Evolutionary conservation across 1,140 invertebrate genomes (phyloP).

Genomic region (Thalassaphorura encarpata): DNA sequence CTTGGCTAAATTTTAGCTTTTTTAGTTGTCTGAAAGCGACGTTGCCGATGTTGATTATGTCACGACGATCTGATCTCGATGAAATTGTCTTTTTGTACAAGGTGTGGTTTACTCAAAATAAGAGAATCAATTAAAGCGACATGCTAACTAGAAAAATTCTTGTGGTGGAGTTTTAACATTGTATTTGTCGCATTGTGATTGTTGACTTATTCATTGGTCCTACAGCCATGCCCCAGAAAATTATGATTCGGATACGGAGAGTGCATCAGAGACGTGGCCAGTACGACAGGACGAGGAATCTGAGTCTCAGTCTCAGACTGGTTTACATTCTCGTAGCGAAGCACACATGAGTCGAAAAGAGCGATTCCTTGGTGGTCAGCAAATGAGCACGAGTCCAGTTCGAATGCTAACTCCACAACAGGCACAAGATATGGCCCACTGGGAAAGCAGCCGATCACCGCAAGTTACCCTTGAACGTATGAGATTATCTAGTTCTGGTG

Average conservation of each 20-base stretch:
- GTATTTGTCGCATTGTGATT: neutral
- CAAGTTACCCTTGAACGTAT: neutral
- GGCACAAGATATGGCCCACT: neutral
- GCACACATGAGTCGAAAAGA: neutral
- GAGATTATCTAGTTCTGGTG: neutral
- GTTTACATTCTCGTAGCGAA: too few species aligned
- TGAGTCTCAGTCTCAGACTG: neutral
- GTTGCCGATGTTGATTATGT: too few species aligned
- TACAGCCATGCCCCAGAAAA: conserved; percentile 2
- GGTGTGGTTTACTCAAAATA: too few species aligned
- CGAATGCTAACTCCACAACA: conserved; percentile 2
- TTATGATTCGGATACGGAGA: conserved; percentile 13
- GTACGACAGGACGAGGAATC: neutral
- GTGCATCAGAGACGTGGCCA: conserved; percentile 7
- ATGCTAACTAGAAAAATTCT: too few species aligned
- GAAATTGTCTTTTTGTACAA: too few species aligned
- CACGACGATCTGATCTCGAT: too few species aligned
- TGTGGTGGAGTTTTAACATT: neutral
- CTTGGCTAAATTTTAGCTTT: too few species aligned
- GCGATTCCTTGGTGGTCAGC: neutral
- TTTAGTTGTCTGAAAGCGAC: too few species aligned
- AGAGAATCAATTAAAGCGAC: too few species aligned
- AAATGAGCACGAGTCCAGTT: neutral
- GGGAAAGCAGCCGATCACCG: conserved; percentile 1
- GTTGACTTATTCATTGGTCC: neutral